These are phyloP conservation scores for Melitaea cinxia DNA, from an alignment of 1,140 invertebrate genomes.

Conservation along the genomic window DNA sequence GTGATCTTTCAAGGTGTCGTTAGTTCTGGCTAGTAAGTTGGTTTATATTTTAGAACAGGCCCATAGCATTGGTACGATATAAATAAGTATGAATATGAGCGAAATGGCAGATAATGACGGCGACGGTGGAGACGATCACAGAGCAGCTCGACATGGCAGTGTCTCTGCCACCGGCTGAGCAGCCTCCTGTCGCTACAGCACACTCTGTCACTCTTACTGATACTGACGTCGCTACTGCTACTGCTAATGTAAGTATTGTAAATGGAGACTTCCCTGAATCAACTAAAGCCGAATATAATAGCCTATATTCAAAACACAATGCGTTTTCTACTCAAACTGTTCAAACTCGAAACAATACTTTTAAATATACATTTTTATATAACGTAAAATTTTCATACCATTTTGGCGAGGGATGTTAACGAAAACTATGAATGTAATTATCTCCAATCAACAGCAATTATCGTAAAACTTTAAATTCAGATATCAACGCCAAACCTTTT, in stretches of 20 bases:
- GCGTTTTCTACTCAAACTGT: too few species aligned
- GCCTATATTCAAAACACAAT: too few species aligned
- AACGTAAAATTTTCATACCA: too few species aligned
- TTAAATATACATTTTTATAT: too few species aligned
- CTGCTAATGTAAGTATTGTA: constrained; percentile 70
- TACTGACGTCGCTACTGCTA: constrained; percentile 89
- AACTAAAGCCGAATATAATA: too few species aligned
- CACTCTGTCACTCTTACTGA: constrained; percentile 94
- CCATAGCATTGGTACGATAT: background rate
- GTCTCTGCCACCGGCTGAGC: constrained; percentile 90
- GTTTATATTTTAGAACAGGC: background rate
- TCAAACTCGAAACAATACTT: too few species aligned
- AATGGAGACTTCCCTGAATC: too few species aligned
- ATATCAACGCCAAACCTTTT: constrained; percentile 86
- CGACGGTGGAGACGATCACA: constrained; percentile 95
- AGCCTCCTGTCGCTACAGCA: constrained; percentile 90
- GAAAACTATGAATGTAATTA: background rate
- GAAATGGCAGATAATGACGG: constrained; percentile 90
- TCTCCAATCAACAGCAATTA: too few species aligned
- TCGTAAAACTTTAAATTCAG: too few species aligned
- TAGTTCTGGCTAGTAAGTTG: background rate
- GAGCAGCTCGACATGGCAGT: constrained; percentile 92
- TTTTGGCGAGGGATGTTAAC: too few species aligned
- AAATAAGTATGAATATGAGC: background rate
- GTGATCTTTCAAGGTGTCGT: too few species aligned